A percentile compares a stretch with the other conserved stretches of the same genome.
These are phyloP conservation scores for Drosophila pallidifrons DNA, from an alignment of 1,140 invertebrate genomes.

Conservation along the genomic window DNA sequence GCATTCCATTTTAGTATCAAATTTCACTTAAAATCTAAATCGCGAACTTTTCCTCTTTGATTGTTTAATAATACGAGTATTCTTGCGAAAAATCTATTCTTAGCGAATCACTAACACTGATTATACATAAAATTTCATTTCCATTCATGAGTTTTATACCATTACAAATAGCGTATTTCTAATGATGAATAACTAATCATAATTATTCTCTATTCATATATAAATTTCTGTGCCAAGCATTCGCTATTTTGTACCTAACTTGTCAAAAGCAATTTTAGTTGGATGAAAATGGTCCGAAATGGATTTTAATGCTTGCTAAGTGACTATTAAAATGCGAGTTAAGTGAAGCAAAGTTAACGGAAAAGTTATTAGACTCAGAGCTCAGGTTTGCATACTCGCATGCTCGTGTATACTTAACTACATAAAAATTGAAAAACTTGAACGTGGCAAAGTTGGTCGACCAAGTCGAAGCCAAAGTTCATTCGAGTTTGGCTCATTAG, in stretches of 20 bases:
- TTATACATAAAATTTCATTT: neutral
- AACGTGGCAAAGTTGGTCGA: slow-evolving; percentile 45
- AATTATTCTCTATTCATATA: too few relatives aligned
- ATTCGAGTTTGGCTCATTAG: slow-evolving; percentile 75
- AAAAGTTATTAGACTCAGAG: slow-evolving; percentile 22
- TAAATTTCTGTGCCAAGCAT: neutral
- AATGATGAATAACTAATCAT: neutral
- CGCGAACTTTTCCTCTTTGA: too few relatives aligned
- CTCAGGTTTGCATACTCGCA: slow-evolving; percentile 5
- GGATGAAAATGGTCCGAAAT: neutral
- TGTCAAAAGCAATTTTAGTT: slow-evolving; percentile 18
- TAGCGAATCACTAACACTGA: neutral
- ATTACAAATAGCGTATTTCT: too few relatives aligned
- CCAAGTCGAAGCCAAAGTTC: slow-evolving; percentile 62
- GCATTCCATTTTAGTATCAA: neutral
- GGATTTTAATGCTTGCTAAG: slow-evolving; percentile 29
- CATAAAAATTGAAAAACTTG: slow-evolving; percentile 77
- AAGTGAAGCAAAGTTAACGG: slow-evolving; percentile 18
- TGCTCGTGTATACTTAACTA: slow-evolving; percentile 28
- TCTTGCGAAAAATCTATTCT: neutral
- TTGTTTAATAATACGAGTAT: too few relatives aligned
- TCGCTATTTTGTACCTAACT: neutral
- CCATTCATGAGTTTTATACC: neutral
- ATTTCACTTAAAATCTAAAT: neutral
- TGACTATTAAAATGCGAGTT: slow-evolving; percentile 31